A percentile compares a stretch with the other conserved stretches of the same genome.
phyloP scores from a whole-genome alignment of 2,888 invertebrate species.

The Rhorus exstirpatorius region DNA sequence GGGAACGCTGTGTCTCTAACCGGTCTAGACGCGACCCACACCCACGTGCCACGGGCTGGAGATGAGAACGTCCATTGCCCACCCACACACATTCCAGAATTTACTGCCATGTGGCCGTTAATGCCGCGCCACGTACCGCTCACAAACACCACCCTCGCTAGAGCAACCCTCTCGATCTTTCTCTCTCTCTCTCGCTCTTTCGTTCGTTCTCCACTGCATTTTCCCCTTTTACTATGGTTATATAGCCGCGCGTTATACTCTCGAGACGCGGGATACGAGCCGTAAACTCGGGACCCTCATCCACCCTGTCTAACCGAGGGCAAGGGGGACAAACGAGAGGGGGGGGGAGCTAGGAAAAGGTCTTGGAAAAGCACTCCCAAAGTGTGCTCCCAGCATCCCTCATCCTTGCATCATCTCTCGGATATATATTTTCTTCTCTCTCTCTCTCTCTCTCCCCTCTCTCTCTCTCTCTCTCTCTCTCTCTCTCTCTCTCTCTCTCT shows the following conservation, averaged over 20 bases:
- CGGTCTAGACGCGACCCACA: constrained; percentile 82
- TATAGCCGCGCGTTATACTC: constrained; percentile 68
- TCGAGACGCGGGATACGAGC: constrained; percentile 79
- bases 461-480: constrained; percentile 15
- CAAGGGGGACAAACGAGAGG: constrained; percentile 33
- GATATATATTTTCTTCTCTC: constrained; percentile 4
- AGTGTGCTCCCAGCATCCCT: constrained; percentile 48
- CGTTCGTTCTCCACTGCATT: constrained; percentile 37
- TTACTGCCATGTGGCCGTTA: constrained; percentile 84
- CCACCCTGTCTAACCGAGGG: constrained; percentile 58
- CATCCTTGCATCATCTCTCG: constrained; percentile 29
- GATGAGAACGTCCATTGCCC: constrained; percentile 79
- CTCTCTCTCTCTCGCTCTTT: constrained; percentile 2
- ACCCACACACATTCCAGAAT: constrained; percentile 82
- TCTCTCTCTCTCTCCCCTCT: constrained; percentile 13
- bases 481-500: constrained; percentile 15
- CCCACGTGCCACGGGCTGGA: constrained; percentile 63
- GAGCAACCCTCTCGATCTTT: constrained; percentile 23
- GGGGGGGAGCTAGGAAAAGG: constrained; percentile 51
- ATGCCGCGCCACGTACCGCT: constrained; percentile 82
- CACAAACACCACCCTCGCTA: constrained; percentile 74
- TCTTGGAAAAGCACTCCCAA: constrained; percentile 62
- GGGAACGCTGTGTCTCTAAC: constrained; percentile 83
- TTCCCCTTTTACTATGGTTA: constrained; percentile 37
- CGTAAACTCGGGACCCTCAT: constrained; percentile 79